Base-by-base conservation (phyloP, 1,140 invertebrate species). In the Homalodisca vitripennis region DNA sequence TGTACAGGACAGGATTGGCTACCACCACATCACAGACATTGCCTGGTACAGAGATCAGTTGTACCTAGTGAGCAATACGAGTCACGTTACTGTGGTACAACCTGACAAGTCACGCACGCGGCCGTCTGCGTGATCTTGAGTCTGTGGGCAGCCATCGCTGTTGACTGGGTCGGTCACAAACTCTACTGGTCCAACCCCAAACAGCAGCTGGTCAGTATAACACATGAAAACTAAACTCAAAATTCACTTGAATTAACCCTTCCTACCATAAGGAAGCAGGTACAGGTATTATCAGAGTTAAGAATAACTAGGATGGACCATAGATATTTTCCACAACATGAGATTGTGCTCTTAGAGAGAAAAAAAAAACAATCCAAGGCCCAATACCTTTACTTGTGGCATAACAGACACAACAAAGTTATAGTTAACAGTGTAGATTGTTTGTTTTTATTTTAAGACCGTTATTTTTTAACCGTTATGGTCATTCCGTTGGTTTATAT, bases 171-270 rank as follows among this genome's bases (percentile, higher is more conserved):
- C 30, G 92, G 92, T 0, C 88, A 87, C 29, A 91, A 92, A 77
- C 77, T 98, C 0, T 97, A 97, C 76, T 97, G 93, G 93, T 91
- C 92, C 0, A 92, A 91, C 80, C 88, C 89, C 13, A 90, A 90
- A 78, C 88, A 91, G 76, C 91, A 93, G 79, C 81, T 89, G 78
- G 89, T 91, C 81, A 85, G 81, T 79, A 32, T n/a, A n/a, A n/a
- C n/a, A n/a, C n/a, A n/a, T n/a, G n/a, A n/a, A n/a, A n/a, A n/a
- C n/a, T n/a, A n/a, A n/a, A n/a, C n/a, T n/a, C n/a, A n/a, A n/a
- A n/a, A n/a, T n/a, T n/a, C n/a, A n/a, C n/a, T n/a, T n/a, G n/a
- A n/a, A n/a, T n/a, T n/a, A n/a, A n/a, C n/a, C n/a, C n/a, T n/a
- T n/a, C n/a, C n/a, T n/a, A n/a, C n/a, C n/a, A n/a, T 12, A 12